Evolutionary conservation across 2,113 vertebrate genomes (phyloP), one percentile per base, ranked within the genome.

Genomic region (Alethe diademata): DNA sequence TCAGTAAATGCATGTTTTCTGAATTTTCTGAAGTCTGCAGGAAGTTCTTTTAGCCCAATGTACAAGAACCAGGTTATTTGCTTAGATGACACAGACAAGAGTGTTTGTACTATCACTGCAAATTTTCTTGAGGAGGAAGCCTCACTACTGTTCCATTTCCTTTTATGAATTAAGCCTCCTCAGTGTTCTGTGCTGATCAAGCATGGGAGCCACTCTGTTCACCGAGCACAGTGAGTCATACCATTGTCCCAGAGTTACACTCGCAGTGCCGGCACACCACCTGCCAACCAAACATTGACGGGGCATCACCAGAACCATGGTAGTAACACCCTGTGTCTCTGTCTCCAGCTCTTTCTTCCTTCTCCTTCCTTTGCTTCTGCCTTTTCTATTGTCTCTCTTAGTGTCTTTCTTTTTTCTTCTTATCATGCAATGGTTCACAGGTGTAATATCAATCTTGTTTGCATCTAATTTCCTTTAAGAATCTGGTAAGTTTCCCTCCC

Each of bases 261-360:
- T 56, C 3, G 1, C 28, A 71, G 36, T 24, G 15, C 36, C 38
- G 25, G 50, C 50, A 33, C 69, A 33, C 28, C 69, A 25, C 29
- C 16, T 54, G 50, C 51, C 12, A 3, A 42, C 48, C 50, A 4
- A 14, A 33, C 28, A 42, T 5, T 3, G 5, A 25, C 0, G 2
- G 16, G 29, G 9, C 29, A 56, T n/a, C 3, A 2, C 23, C 12
- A n/a, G 23, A 33, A 23, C 38, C 29, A 5, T 33, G 36, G 16
- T 8, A 33, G 15, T 17, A 42, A 11, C 17, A 25, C 12, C 51
- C 31, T 43, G 17, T 12, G 4, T 40, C 35, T 42, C 16, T 40
- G 50, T n/a, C 29, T 40, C 50, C 50, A 71, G 0, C 17, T 43
- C 18, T 56, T 26, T 56, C 23, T 31, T 43, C 17, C 51, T 56